A percentile compares a stretch with the other conserved stretches of the same genome.
Evolutionary conservation across 2,113 vertebrate genomes (phyloP).

Genomic region (Phoenicopterus ruber): DNA sequence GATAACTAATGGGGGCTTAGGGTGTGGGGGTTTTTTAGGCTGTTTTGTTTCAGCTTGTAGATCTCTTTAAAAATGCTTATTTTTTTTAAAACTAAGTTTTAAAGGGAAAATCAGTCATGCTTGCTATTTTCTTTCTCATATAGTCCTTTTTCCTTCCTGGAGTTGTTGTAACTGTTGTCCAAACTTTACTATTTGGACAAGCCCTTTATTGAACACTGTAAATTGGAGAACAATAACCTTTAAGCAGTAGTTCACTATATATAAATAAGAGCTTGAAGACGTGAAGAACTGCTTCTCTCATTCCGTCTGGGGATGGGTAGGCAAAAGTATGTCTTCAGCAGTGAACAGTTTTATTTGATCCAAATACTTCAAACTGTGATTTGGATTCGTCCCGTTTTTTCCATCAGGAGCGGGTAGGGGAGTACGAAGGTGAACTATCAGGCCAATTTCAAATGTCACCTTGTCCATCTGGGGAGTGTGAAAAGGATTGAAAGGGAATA

Average conservation of each 20-base stretch:
- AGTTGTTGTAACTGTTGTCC: not conserved
- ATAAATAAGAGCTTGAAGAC: not conserved
- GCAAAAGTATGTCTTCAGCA: not conserved
- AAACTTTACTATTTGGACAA: not conserved
- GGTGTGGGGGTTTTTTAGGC: fast-evolving
- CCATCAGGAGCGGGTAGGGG: not conserved
- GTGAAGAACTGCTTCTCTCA: not conserved
- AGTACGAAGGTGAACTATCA: too few species aligned
- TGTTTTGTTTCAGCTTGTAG: not conserved
- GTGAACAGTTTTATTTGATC: not conserved
- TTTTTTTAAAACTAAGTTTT: not conserved
- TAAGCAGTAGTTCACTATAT: not conserved
- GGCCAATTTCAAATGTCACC: not conserved
- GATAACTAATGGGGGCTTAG: not conserved
- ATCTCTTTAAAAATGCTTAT: not conserved
- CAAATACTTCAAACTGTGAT: not conserved
- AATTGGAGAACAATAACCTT: not conserved
- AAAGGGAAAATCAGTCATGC: not conserved
- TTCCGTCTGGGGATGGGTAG: not conserved
- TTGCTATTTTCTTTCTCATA: not conserved
- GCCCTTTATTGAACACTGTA: not conserved
- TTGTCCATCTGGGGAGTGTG: not conserved
- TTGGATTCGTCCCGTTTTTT: not conserved
- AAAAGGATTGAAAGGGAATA: not conserved
- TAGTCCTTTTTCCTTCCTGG: not conserved